Base-by-base conservation (phyloP, 2,888 invertebrate species). In the Drosophila anomalata region DNA sequence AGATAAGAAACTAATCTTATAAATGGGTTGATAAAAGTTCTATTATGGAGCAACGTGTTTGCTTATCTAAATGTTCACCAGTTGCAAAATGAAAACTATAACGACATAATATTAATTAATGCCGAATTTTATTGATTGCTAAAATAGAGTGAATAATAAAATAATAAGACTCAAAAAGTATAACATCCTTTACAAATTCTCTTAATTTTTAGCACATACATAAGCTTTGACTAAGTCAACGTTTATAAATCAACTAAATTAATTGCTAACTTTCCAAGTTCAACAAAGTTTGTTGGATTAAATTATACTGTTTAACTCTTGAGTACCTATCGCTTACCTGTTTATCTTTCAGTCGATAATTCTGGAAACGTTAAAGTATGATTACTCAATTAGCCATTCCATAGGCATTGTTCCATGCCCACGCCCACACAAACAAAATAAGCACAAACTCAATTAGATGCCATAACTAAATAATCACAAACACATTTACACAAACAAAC, bases 381-480 rank as follows among this genome's bases (percentile, higher is more conserved):
- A 86, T 83, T 76, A 79, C 74, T 86, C 74, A 84, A 84, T 84
- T 86, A 86, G 79, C 73, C 50, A 42, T 41, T 46, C 52, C 51
- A 70, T 50, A 79, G 73, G 62, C 44, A 58, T 17, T 47, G 42
- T 14, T 11, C 41, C 53, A 62, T 36, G 14, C 26, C 20, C 47
- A 50, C 42, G n/a, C 44, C 52, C 44, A 20, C 39, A 46, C 58
- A 42, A 48, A 47, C 29, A 41, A 71, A 54, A 44, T 62, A 71
- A 75, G 73, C 69, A 80, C 61, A 67, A 84, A 84, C 87, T 84
- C 87, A 84, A 84, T 84, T 84, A 86, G 87, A 81, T 76, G 81
- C 74, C 84, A 84, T 84, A 84, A 84, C 87, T 84, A 81, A 84
- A 84, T 84, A 86, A 84, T 84, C 87, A 84, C 87, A 86, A 83